Evolutionary conservation across 1,140 invertebrate genomes (phyloP).

Genomic region (Trissolcus basalis): DNA sequence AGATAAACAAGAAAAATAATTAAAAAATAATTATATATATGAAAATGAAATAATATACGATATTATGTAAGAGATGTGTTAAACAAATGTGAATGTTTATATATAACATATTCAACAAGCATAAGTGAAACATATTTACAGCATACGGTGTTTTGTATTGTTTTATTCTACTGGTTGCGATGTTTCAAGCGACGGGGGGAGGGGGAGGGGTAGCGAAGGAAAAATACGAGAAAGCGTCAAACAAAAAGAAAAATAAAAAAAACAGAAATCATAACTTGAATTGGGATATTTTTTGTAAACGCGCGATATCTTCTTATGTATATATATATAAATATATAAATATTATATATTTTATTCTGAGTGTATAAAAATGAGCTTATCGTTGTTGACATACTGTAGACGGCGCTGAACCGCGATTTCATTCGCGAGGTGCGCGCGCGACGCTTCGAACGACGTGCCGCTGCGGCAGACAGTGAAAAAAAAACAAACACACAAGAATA

Average conservation of each 20-base stretch:
- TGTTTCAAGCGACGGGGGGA: constrained; percentile 14
- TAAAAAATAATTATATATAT: constrained; percentile 19
- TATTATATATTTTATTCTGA: constrained; percentile 52
- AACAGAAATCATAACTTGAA: constrained; percentile 18
- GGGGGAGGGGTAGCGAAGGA: not conserved
- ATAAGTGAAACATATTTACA: constrained; percentile 51
- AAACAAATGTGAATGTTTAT: constrained; percentile 53
- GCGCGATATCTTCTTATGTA: constrained; percentile 31
- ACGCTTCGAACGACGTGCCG: constrained; percentile 5
- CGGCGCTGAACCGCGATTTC: constrained; percentile 29
- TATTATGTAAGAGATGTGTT: constrained; percentile 46
- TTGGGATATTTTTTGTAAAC: constrained; percentile 53
- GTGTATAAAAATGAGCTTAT: constrained; percentile 54
- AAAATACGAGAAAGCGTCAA: constrained; percentile 7
- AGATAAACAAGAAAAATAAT: constrained; percentile 24
- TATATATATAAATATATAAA: constrained; percentile 26
- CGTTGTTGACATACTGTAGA: constrained; percentile 48
- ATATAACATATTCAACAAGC: constrained; percentile 45
- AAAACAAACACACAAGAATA: not conserved
- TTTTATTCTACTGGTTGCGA: constrained; percentile 33
- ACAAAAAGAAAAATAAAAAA: constrained; percentile 12
- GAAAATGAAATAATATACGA: constrained; percentile 33
- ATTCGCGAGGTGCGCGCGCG: constrained; percentile 1
- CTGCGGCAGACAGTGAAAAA: constrained; percentile 14
- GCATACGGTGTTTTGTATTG: constrained; percentile 47